phyloP scores from a whole-genome alignment of 2,888 invertebrate genomes.

The Laothoe populi region DNA sequence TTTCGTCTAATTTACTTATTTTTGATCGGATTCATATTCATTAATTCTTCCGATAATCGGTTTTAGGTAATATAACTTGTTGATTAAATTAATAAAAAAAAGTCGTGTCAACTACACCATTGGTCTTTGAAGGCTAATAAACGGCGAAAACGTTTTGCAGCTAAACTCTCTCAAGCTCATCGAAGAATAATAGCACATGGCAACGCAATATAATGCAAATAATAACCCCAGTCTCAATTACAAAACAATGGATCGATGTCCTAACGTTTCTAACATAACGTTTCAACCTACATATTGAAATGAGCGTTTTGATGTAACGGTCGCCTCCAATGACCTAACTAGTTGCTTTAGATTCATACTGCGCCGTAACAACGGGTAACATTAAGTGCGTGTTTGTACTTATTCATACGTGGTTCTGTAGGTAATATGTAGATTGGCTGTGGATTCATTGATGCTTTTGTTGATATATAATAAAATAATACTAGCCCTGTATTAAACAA shows the following conservation, averaged over 20 bases:
- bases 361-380: conserved; percentile 16
- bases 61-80: too few species aligned
- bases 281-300: conserved; percentile 45
- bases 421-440: too few species aligned
- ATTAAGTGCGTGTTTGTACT: conserved; percentile 14
- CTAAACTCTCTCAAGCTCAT: not conserved
- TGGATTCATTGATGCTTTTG: too few species aligned
- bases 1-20: too few species aligned
- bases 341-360: conserved; percentile 41
- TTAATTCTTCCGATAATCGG: too few species aligned
- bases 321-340: conserved; percentile 39
- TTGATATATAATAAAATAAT: too few species aligned
- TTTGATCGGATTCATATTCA: too few species aligned
- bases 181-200: too few species aligned
- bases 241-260: conserved; percentile 32
- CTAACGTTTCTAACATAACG: conserved; percentile 30
- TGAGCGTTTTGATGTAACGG: conserved; percentile 40
- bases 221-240: conserved; percentile 28
- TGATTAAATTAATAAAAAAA: too few species aligned
- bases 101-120: too few species aligned
- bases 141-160: not conserved
- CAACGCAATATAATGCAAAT: conserved; percentile 17
- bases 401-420: conserved; percentile 1
- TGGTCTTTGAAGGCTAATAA: not conserved
- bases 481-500: too few species aligned